Conservation (phyloP, 2,797 vertebrate species). For the Neosilurus hyrtlii region DNA sequence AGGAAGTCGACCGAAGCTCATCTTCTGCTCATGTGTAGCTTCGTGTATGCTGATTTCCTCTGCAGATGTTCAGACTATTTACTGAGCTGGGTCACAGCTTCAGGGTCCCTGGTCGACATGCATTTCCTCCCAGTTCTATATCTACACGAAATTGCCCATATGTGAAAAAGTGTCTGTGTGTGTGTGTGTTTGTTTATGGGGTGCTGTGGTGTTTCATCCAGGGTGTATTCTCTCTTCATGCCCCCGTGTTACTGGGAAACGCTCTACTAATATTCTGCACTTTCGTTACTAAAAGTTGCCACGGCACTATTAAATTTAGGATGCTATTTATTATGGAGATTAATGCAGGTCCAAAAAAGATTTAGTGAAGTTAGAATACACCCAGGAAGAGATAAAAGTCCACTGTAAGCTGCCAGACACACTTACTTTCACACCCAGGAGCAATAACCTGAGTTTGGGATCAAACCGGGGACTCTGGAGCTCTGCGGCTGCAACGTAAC, state of each 20-base stretch:
- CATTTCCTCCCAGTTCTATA: neutral
- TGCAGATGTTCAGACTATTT: conserved; percentile 10
- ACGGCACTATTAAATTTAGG: too few species aligned
- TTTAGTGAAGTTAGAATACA: neutral
- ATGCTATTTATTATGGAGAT: too few species aligned
- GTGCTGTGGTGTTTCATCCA: neutral
- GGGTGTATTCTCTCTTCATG: neutral
- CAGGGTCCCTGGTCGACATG: neutral
- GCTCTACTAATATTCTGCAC: neutral
- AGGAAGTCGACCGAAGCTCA: neutral
- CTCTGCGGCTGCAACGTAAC: neutral
- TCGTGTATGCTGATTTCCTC: neutral
- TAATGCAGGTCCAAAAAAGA: too few species aligned
- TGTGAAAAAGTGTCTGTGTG: neutral
- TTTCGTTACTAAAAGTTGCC: neutral
- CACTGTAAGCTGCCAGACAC: too few species aligned
- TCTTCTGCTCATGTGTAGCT: conserved; percentile 23
- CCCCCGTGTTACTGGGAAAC: neutral
- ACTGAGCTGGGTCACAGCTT: conserved; percentile 7
- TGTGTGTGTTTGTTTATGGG: neutral
- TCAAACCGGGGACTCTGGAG: neutral
- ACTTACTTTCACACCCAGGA: neutral
- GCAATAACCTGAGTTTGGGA: neutral
- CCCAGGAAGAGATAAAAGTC: neutral
- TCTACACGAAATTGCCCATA: too few species aligned